Evolutionary conservation across 2,113 vertebrate species (phyloP).

Genomic region (Oncorhynchus masou): DNA sequence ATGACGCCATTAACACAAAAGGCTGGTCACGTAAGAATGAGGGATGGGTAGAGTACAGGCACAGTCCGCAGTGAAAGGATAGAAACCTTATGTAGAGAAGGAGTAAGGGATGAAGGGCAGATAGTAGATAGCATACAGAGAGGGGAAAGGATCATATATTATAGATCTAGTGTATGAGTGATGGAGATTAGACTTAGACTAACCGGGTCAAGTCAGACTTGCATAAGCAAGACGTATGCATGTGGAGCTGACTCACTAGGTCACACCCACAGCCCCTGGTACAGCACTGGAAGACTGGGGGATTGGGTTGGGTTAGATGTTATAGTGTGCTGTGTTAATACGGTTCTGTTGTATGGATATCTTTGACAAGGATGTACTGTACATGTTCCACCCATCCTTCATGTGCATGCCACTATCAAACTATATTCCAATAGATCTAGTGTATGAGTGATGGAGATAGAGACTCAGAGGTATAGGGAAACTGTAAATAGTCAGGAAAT

Average conservation of each 20-base stretch:
- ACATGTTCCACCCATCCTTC: too few relatives aligned
- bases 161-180: background rate
- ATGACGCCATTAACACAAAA: background rate
- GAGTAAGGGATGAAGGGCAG: too few relatives aligned
- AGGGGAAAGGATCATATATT: background rate
- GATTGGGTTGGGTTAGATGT: background rate
- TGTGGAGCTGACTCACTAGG: background rate
- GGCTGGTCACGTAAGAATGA: background rate
- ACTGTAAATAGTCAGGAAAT: background rate
- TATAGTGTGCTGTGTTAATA: background rate
- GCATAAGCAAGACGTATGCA: background rate
- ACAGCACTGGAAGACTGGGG: background rate
- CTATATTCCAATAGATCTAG: background rate
- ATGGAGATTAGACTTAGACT: background rate
- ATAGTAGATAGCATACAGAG: background rate
- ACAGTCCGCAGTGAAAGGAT: background rate
- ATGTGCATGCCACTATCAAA: too few relatives aligned
- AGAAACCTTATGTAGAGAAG: too few relatives aligned
- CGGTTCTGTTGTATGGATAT: background rate
- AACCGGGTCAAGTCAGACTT: background rate
- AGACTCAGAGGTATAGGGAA: background rate
- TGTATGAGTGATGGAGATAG: background rate
- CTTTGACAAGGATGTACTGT: too few relatives aligned
- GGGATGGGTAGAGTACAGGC: background rate
- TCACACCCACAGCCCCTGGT: background rate